Conservation (phyloP, 2,113 vertebrate genomes). For the Dasyurus viverrinus region DNA sequence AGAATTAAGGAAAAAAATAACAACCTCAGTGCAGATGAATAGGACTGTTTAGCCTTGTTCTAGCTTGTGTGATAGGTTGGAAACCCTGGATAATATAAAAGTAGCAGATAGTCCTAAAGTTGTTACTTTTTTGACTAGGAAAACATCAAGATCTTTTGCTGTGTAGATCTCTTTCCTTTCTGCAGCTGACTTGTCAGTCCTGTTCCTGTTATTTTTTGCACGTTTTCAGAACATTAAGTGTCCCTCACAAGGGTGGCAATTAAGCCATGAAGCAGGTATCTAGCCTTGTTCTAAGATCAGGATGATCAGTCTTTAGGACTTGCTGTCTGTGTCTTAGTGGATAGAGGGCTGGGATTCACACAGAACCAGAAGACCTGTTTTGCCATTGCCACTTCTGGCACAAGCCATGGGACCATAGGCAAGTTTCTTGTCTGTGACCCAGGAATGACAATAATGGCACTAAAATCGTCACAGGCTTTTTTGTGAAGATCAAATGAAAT, state of each 20-base stretch:
- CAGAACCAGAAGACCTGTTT: background rate
- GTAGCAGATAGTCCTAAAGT: background rate
- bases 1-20: background rate
- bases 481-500: background rate
- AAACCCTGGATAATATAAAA: background rate
- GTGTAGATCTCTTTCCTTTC: background rate
- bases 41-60: background rate
- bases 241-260: background rate
- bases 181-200: background rate
- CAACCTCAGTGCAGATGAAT: background rate
- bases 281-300: background rate
- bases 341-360: background rate
- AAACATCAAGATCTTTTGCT: background rate
- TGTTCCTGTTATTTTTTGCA: background rate
- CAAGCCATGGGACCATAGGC: background rate
- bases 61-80: no score
- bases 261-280: background rate
- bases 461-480: background rate
- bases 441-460: background rate
- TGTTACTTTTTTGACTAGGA: background rate
- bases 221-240: background rate
- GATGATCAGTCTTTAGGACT: background rate
- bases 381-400: background rate
- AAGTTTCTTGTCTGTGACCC: background rate
- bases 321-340: background rate